Percentiles rank a stretch among this genome's conserved stretches.
Evolutionary conservation across 2,888 invertebrate genomes (phyloP).

Genomic region (Arge pagana): DNA sequence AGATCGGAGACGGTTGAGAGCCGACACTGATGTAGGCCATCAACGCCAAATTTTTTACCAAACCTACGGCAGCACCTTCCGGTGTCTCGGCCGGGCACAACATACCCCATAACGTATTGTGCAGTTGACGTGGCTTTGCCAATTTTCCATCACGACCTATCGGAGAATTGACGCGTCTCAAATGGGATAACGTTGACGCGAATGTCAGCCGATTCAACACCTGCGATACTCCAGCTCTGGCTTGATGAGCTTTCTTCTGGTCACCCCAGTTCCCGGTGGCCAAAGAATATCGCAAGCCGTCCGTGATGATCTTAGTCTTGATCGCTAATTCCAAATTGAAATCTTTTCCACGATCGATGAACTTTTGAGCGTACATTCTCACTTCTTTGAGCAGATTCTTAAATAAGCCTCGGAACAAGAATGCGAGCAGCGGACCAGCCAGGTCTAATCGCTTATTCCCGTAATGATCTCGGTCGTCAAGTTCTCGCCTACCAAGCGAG

Average conservation of each 20-base stretch:
- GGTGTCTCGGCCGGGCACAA: slow-evolving; percentile 99
- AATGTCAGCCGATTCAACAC: slow-evolving; percentile 98
- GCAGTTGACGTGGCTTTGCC: slow-evolving; percentile 97
- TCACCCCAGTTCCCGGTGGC: slow-evolving; percentile 99
- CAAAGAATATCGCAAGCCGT: slow-evolving; percentile 95
- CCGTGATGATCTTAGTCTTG: slow-evolving; percentile 97
- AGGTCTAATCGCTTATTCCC: slow-evolving; percentile 98
- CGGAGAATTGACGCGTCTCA: slow-evolving; percentile 97
- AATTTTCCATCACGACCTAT: slow-evolving; percentile 99
- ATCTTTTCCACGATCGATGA: slow-evolving; percentile 98
- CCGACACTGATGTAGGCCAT: slow-evolving; percentile 99
- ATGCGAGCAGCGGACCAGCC: slow-evolving; percentile 95
- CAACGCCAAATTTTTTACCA: slow-evolving; percentile 97
- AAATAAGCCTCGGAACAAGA: slow-evolving; percentile 94
- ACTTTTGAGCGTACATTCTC: slow-evolving; percentile 97
- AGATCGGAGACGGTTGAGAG: slow-evolving; percentile 97
- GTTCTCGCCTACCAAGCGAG: slow-evolving; percentile 91
- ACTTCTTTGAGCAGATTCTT: slow-evolving; percentile 97
- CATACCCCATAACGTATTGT: slow-evolving; percentile 99
- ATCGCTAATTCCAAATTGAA: slow-evolving; percentile 96
- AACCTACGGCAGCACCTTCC: slow-evolving; percentile 94
- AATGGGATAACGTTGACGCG: slow-evolving; percentile 97
- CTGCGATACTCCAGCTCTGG: slow-evolving; percentile 92
- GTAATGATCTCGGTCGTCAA: slow-evolving; percentile 99
- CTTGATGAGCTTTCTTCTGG: slow-evolving; percentile 99